Base-by-base conservation (phyloP, 2,797 vertebrate genomes). In the Oreonectes daqikongensis region DNA sequence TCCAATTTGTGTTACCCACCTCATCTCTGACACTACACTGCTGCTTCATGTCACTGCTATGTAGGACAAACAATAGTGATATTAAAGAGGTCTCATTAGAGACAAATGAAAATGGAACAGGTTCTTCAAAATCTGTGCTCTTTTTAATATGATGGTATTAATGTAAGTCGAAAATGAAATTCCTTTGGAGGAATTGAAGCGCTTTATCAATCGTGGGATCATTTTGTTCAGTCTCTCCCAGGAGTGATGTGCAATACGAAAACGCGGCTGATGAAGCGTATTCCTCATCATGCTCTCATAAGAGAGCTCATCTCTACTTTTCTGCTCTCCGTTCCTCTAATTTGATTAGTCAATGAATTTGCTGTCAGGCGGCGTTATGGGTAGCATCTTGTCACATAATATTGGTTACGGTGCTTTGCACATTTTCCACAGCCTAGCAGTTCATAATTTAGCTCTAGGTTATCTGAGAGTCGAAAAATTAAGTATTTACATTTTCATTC, bases 271-370 rank as follows among this genome's bases (percentile, higher is more conserved):
- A 84, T 68, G 77, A 84, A 75, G 69, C 65, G 24, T 46, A 82
- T 79, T 72, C 53, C 38, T 73, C 26, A 38, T 77, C 32, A 46
- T 59, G 44, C 53, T 72, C 42, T 81, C 60, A 71, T 69, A 78
- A 75, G 75, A 50, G 53, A 59, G 26, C 74, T 72, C 61, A 71
- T 78, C 68, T 81, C 65, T 60, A 66, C 71, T 79, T 79, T 60
- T 35, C 65, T 15, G 66, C 71, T 74, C 75, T 81, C 71, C 69
- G 80, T 79, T 77, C 59, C 59, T 64, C 35, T 82, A 73, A 82
- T 84, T 82, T 82, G 75, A 85, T 79, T 75, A 75, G 76, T 40
- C 26, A 72, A 74, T 75, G 77, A 75, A 79, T 77, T 77, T 74
- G 78, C 72, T 79, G 73, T 80, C 78, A 79, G 75, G 53, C 38